These are phyloP conservation scores for Calliopsis andreniformis DNA, from an alignment of 1,140 invertebrate species.

Conservation along the genomic window DNA sequence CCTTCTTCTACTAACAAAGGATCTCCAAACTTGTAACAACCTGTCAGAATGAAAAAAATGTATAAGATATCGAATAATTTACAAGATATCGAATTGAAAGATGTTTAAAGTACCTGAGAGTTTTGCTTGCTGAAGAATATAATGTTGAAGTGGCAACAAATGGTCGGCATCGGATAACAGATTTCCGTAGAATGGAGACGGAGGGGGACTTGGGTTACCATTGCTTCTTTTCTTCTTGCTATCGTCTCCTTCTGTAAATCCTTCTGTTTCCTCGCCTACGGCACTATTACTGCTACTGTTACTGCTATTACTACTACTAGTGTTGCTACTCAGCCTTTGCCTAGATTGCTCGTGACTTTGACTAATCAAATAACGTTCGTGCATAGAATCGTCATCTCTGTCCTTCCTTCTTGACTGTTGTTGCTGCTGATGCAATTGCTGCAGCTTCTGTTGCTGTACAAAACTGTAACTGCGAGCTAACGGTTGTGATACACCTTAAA, in stretches of 20 bases:
- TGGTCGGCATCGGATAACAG: conserved; percentile 82
- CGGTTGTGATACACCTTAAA: conserved; percentile 74
- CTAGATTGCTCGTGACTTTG: conserved; percentile 71
- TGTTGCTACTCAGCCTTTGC: conserved; percentile 77
- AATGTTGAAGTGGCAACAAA: conserved; percentile 91
- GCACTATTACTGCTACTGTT: conserved; percentile 76
- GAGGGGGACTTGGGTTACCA: conserved; percentile 79
- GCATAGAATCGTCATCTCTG: conserved; percentile 89
- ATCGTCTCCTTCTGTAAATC: conserved; percentile 67
- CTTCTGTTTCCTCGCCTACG: conserved; percentile 70
- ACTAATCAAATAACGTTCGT: conserved; percentile 87
- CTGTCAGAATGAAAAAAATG: conserved; percentile 55
- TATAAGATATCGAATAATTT: not conserved
- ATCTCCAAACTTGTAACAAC: conserved; percentile 86
- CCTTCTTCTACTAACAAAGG: conserved; percentile 84
- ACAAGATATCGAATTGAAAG: not conserved
- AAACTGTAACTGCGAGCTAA: conserved; percentile 88
- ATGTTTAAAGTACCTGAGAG: conserved; percentile 83
- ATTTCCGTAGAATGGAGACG: conserved; percentile 78
- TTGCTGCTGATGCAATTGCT: conserved; percentile 78
- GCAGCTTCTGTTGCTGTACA: conserved; percentile 83
- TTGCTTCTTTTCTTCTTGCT: conserved; percentile 78
- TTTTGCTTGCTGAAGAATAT: conserved; percentile 92
- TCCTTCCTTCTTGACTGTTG: conserved; percentile 79
- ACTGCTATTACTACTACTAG: conserved; percentile 75